Evolutionary conservation across 2,888 invertebrate genomes (phyloP).

Genomic region (Escarpia spicata): DNA sequence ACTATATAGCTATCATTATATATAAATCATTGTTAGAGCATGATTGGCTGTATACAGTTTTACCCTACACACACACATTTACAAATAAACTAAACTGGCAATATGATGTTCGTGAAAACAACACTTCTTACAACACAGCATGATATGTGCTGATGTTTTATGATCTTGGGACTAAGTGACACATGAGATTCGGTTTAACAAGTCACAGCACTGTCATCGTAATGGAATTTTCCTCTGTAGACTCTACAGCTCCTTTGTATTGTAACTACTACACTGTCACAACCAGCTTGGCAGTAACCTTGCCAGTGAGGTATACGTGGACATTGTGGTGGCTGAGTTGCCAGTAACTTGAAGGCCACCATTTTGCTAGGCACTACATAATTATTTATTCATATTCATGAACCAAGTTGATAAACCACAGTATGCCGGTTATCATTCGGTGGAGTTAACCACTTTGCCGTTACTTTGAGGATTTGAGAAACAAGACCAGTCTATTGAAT

Average conservation of each 20-base stretch:
- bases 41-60: no score
- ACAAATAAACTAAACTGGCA: no score
- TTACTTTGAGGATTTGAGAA: neutral
- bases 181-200: no score
- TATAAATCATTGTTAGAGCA: no score
- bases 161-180: no score
- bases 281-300: neutral
- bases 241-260: neutral
- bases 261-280: neutral
- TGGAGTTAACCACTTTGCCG: neutral
- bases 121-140: no score
- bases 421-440: neutral
- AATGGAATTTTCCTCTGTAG: neutral
- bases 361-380: neutral
- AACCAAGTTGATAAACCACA: neutral
- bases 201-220: neutral
- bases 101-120: no score
- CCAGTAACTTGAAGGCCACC: neutral
- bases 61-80: no score
- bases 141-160: no score
- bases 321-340: neutral
- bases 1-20: neutral
- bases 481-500: neutral
- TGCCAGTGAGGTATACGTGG: no score
- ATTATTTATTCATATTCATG: neutral